Evolutionary conservation across 2,113 vertebrate species (phyloP).

Genomic region (Corapipo altera): DNA sequence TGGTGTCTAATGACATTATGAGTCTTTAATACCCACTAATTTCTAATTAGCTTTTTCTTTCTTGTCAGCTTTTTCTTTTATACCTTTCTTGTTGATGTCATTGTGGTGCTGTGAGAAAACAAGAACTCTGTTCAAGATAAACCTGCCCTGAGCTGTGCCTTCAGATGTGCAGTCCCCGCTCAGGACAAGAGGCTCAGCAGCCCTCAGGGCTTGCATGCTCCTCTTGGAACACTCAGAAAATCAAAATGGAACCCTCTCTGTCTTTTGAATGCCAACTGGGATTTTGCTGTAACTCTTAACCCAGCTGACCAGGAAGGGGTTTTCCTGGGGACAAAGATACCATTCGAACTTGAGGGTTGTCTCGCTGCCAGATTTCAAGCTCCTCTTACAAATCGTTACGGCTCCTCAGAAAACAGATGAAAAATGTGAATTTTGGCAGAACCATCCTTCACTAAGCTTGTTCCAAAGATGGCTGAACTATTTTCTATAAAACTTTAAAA

Average conservation of each 20-base stretch:
- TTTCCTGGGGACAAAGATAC: background rate
- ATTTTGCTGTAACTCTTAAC: background rate
- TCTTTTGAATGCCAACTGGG: background rate
- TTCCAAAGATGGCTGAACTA: constrained; percentile 21
- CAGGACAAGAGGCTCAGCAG: background rate
- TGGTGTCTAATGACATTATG: background rate
- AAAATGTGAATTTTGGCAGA: background rate
- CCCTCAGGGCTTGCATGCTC: background rate
- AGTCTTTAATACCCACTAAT: background rate
- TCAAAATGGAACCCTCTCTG: background rate
- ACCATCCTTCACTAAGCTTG: background rate
- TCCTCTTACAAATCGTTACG: background rate
- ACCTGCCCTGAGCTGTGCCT: background rate
- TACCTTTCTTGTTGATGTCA: background rate
- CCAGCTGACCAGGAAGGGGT: background rate
- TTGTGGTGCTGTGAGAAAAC: background rate
- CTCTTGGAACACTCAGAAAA: background rate
- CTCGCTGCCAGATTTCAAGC: background rate
- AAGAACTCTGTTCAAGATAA: background rate
- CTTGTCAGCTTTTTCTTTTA: background rate
- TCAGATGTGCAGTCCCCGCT: background rate
- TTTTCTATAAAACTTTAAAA: background rate
- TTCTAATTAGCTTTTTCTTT: background rate
- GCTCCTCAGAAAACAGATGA: constrained; percentile 1
- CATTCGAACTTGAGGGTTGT: background rate